These are phyloP conservation scores for Apotomis turbidana DNA, from an alignment of 2,888 invertebrate species.

Conservation along the genomic window DNA sequence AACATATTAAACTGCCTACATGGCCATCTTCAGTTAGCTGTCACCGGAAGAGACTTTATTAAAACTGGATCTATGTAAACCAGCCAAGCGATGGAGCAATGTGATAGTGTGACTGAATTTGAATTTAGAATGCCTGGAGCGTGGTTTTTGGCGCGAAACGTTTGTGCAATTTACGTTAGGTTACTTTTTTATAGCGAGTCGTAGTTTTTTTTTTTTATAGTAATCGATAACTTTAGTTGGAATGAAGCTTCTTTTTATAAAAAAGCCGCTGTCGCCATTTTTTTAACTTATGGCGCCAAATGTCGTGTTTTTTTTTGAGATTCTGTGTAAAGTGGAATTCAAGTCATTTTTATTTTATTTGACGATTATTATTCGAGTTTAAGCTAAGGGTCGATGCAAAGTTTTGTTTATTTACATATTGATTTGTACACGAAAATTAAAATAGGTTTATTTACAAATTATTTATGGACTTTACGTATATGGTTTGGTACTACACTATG, in stretches of 20 bases:
- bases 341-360: slow-evolving; percentile 48
- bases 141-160: slow-evolving; percentile 28
- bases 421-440: slow-evolving; percentile 43
- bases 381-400: slow-evolving; percentile 60
- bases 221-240: not conserved
- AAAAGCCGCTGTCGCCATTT: not conserved
- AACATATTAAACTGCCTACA: too few species aligned
- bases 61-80: not conserved
- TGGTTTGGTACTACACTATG: slow-evolving; percentile 24
- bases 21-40: too few species aligned
- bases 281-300: slow-evolving; percentile 50
- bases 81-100: slow-evolving; percentile 34
- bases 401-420: slow-evolving; percentile 49
- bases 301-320: slow-evolving; percentile 41
- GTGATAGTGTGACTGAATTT: slow-evolving; percentile 39
- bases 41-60: too few species aligned
- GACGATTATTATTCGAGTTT: slow-evolving; percentile 45
- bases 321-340: slow-evolving; percentile 16
- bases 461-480: slow-evolving; percentile 14
- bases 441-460: slow-evolving; percentile 36
- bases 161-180: not conserved
- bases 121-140: slow-evolving; percentile 11
- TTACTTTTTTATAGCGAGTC: slow-evolving; percentile 1
- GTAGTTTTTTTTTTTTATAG: not conserved
- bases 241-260: not conserved